A percentile compares a stretch with the other conserved stretches of the same genome.
Conservation (phyloP, 2,113 vertebrate species). For the Zosterops borbonicus region DNA sequence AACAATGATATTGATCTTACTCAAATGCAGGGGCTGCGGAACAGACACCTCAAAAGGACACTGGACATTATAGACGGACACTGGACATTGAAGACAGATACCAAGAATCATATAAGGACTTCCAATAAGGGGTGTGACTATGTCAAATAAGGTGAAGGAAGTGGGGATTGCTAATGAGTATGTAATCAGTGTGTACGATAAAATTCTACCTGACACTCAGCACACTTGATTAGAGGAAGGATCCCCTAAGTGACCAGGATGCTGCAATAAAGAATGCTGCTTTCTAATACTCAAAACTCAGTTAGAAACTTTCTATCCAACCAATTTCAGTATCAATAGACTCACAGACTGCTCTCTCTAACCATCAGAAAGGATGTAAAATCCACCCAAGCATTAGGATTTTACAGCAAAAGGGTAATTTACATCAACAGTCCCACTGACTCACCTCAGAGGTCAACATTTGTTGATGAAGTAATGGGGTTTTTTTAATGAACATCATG, state of each 20-base stretch:
- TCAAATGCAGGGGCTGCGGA: neutral
- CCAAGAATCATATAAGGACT: neutral
- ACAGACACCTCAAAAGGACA: neutral
- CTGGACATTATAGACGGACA: neutral
- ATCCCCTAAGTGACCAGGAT: neutral
- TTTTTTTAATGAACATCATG: neutral
- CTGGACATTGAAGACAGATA: neutral
- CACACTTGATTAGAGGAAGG: neutral
- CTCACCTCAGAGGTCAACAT: neutral
- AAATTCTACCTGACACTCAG: fast-evolving
- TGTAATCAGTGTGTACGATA: neutral
- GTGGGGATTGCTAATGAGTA: neutral
- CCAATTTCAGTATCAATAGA: neutral
- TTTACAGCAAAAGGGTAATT: neutral
- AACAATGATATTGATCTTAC: neutral
- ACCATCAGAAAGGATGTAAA: neutral
- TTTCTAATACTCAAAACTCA: neutral
- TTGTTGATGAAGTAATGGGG: neutral
- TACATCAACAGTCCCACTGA: neutral
- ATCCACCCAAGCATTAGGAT: neutral
- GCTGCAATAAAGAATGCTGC: neutral
- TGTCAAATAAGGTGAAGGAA: neutral
- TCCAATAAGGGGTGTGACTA: fast-evolving
- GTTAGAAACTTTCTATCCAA: neutral
- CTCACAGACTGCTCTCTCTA: neutral